phyloP scores from a whole-genome alignment of 2,113 vertebrate species.

The Pterocles orientalis region DNA sequence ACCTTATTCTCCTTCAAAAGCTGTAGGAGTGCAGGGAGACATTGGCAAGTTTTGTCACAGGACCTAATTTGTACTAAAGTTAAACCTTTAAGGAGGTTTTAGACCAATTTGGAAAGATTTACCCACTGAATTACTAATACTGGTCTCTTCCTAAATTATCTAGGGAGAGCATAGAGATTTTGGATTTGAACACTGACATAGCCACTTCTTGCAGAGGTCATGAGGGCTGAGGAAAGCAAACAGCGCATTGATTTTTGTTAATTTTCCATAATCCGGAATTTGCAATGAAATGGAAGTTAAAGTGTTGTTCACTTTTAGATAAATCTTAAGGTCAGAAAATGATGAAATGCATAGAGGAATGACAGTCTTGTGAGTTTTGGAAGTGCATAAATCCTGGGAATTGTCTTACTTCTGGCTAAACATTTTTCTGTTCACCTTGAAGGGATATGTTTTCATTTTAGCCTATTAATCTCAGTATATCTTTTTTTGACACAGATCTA shows the following conservation, averaged over 20 bases:
- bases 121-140: background rate
- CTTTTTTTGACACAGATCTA: slow-evolving; percentile 63
- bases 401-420: slow-evolving; percentile 38
- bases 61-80: background rate
- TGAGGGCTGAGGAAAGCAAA: background rate
- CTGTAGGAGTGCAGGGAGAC: background rate
- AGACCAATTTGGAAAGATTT: background rate
- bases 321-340: slow-evolving; percentile 4
- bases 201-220: background rate
- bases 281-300: slow-evolving; percentile 29
- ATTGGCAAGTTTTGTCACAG: background rate
- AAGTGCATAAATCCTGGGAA: slow-evolving; percentile 21
- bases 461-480: slow-evolving; percentile 62
- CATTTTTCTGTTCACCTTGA: slow-evolving; percentile 7
- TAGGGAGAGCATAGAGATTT: background rate
- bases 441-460: slow-evolving; percentile 41
- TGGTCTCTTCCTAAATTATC: background rate
- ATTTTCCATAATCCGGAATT: background rate
- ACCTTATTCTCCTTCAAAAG: background rate
- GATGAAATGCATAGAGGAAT: background rate
- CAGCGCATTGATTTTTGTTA: background rate
- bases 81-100: background rate
- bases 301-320: slow-evolving; percentile 11
- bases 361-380: slow-evolving; percentile 12
- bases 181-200: background rate